Conservation (phyloP, 2,113 vertebrate genomes). For the Athene noctua region DNA sequence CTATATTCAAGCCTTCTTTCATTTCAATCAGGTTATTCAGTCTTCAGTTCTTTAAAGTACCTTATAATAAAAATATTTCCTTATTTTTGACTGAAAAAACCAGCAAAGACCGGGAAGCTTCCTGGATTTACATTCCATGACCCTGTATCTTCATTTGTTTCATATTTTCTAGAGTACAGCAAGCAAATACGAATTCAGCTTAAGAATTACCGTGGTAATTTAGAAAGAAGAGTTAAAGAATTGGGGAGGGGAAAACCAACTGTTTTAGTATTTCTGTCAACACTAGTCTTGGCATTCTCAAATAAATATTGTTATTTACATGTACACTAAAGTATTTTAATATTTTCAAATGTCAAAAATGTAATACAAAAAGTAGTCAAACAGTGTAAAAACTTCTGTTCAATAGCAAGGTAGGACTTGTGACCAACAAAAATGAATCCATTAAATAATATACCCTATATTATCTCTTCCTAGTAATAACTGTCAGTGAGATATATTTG, state of each 20-base stretch:
- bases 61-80: neutral
- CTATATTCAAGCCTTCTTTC: neutral
- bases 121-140: neutral
- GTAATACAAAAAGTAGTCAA: neutral
- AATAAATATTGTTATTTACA: neutral
- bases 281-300: neutral
- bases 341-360: neutral
- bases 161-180: neutral
- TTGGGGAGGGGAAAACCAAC: neutral
- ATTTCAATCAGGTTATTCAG: neutral
- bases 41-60: neutral
- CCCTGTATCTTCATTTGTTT: neutral
- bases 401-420: neutral
- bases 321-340: neutral
- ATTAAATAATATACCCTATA: neutral
- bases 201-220: neutral
- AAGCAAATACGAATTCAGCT: neutral
- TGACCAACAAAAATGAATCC: neutral
- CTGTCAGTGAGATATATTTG: constrained; percentile 11
- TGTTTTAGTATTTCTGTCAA: neutral
- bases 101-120: neutral
- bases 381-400: neutral
- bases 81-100: neutral
- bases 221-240: neutral
- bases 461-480: neutral